Percentiles rank a stretch among this genome's conserved stretches.
phyloP scores from a whole-genome alignment of 2,113 vertebrate genomes.

The Mohoua ochrocephala region DNA sequence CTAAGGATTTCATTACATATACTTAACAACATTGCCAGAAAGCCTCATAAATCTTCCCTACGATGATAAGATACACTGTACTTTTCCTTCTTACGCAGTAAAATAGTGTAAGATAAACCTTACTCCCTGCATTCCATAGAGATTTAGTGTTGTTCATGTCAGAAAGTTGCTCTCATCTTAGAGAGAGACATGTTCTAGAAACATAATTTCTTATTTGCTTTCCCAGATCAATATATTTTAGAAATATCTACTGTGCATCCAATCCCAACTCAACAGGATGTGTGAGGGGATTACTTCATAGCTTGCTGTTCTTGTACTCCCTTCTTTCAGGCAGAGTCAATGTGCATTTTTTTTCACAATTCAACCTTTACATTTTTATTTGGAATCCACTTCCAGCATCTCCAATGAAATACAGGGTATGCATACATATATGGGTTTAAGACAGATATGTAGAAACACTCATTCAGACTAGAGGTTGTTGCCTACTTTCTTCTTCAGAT shows the following conservation, averaged over 20 bases:
- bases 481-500: not conserved
- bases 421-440: not conserved
- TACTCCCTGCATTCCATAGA: not conserved
- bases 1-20: not conserved
- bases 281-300: not conserved
- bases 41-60: not conserved
- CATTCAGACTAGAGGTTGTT: not conserved
- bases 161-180: not conserved
- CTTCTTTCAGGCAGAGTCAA: not conserved
- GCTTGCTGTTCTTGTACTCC: not conserved
- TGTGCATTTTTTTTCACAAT: not conserved
- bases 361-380: not conserved
- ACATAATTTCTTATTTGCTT: not conserved
- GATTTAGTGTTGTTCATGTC: not conserved
- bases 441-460: not conserved
- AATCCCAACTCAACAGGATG: not conserved
- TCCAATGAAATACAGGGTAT: not conserved
- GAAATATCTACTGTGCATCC: not conserved
- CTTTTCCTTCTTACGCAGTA: not conserved
- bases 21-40: not conserved
- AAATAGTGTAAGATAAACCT: not conserved
- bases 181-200: not conserved
- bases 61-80: not conserved
- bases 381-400: not conserved
- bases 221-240: not conserved